phyloP scores from a whole-genome alignment of 2,113 vertebrate species.

The Poecilia latipinna region DNA sequence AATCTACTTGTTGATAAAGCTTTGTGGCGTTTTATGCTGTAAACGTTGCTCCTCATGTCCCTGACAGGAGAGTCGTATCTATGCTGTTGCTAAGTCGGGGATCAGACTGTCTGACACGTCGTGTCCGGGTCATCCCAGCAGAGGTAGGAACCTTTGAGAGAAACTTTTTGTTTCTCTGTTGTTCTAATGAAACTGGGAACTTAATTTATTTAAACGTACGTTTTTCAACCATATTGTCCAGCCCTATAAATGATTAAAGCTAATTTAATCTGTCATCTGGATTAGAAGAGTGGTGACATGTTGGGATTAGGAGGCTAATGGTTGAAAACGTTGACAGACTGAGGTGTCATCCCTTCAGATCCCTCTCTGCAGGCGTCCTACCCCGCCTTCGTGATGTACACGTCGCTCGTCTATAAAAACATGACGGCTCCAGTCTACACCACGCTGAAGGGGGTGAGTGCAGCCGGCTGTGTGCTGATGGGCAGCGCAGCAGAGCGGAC shows the following conservation, averaged over 20 bases:
- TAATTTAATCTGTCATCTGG: too few relatives aligned
- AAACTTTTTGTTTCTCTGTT: neutral
- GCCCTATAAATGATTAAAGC: too few relatives aligned
- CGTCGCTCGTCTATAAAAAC: slow-evolving; percentile 93
- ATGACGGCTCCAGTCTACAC: slow-evolving; percentile 92
- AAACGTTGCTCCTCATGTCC: neutral
- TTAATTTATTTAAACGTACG: too few relatives aligned
- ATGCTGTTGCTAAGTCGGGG: slow-evolving; percentile 96
- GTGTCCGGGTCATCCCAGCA: slow-evolving; percentile 81
- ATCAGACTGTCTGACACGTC: slow-evolving; percentile 93
- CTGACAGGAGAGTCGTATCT: slow-evolving; percentile 94
- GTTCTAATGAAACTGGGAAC: too few relatives aligned
- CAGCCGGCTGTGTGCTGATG: neutral
- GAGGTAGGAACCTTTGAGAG: slow-evolving; percentile 77
- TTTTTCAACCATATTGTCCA: too few relatives aligned
- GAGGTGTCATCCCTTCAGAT: slow-evolving; percentile 76
- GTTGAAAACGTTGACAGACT: too few relatives aligned
- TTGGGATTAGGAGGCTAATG: too few relatives aligned
- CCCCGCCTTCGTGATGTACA: slow-evolving; percentile 88
- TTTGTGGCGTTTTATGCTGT: neutral
- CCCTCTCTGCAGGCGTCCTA: slow-evolving; percentile 80
- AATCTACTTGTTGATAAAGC: too few relatives aligned
- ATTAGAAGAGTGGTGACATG: too few relatives aligned
- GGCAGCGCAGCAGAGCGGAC: neutral
- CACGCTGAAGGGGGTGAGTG: slow-evolving; percentile 92